These are phyloP conservation scores for Drosophila mulleri DNA, from an alignment of 2,888 invertebrate genomes.

Conservation along the genomic window DNA sequence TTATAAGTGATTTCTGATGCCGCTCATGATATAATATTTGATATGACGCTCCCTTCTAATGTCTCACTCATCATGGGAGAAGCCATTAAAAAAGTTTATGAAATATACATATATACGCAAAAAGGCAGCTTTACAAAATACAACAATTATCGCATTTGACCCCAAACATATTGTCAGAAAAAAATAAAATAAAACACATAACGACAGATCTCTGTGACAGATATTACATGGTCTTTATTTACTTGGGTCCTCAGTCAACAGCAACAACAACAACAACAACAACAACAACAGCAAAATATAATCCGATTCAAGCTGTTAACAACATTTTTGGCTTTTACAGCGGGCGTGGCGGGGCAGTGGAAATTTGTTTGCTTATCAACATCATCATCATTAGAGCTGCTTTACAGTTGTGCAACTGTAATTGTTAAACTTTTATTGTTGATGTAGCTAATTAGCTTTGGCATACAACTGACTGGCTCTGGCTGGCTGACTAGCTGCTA, in stretches of 20 bases:
- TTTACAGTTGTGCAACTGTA: constrained; percentile 25
- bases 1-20: constrained; percentile 59
- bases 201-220: constrained; percentile 7
- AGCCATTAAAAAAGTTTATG: background rate
- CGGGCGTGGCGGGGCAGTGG: background rate
- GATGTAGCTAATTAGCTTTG: constrained; percentile 59
- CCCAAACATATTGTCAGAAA: constrained; percentile 10
- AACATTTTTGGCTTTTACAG: background rate
- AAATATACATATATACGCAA: background rate
- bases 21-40: constrained; percentile 10
- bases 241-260: constrained; percentile 34
- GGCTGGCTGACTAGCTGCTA: constrained; percentile 4
- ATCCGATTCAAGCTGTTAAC: constrained; percentile 2
- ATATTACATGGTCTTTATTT: constrained; percentile 29
- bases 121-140: constrained; percentile 1
- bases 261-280: background rate
- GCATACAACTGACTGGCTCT: background rate
- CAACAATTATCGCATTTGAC: constrained; percentile 33
- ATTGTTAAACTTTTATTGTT: constrained; percentile 65
- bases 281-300: background rate
- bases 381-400: constrained; percentile 25
- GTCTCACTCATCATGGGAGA: constrained; percentile 16
- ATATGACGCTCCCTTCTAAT: constrained; percentile 13
- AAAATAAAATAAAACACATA: constrained; percentile 5
- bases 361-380: constrained; percentile 24